Conservation (phyloP, 2,113 vertebrate genomes). For the Platichthys stellatus region DNA sequence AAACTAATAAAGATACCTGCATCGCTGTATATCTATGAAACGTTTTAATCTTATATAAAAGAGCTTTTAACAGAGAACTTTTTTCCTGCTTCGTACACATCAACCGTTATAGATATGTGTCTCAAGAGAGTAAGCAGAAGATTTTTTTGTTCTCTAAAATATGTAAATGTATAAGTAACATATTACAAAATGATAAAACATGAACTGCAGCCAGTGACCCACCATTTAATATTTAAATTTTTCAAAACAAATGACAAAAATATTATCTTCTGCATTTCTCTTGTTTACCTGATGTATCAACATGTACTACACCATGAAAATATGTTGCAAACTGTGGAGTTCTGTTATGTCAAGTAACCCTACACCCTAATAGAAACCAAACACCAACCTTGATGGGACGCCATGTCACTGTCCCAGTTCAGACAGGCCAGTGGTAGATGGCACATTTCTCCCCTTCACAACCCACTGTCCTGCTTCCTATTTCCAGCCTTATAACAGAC, state of each 20-base stretch:
- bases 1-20: too few species aligned
- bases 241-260: too few species aligned
- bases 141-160: too few species aligned
- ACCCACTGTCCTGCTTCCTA: not conserved
- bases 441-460: conserved; percentile 44
- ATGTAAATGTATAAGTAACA: too few species aligned
- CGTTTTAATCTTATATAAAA: too few species aligned
- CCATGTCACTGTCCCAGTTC: conserved; percentile 7
- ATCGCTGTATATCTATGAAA: too few species aligned
- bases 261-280: not conserved
- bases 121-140: too few species aligned
- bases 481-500: conserved; percentile 3
- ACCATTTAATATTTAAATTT: too few species aligned
- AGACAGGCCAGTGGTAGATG: conserved; percentile 47
- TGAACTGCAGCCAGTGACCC: not conserved
- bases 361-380: not conserved
- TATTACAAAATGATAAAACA: not conserved
- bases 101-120: too few species aligned
- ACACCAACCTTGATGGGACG: conserved; percentile 42
- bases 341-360: not conserved
- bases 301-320: not conserved
- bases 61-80: too few species aligned
- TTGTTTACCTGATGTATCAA: not conserved
- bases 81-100: too few species aligned
- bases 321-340: not conserved